Evolutionary conservation across 2,888 invertebrate species (phyloP), one percentile per base, ranked within the genome.

Genomic region (Mellilla xanthometata): DNA sequence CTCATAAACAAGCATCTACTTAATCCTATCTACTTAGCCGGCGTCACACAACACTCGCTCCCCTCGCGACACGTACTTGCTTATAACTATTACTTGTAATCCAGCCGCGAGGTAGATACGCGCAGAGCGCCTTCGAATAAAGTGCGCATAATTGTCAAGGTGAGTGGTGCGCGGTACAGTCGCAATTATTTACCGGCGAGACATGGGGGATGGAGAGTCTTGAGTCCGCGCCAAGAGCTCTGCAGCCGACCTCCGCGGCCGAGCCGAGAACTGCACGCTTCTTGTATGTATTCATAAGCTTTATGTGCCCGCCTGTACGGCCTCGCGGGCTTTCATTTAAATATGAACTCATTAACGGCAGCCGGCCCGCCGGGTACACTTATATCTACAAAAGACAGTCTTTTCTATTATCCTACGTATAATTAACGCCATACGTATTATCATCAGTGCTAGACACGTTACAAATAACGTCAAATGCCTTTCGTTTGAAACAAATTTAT

Each of bases 101-200:
- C 15, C 42, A 34, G 45, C 40, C 38, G n/a, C 2, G 3, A 50
- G 52, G 40, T 49, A 58, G 62, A 60, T 54, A 61, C 54, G 57
- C 51, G 63, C 60, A 61, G 56, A 70, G 72, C 57, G 62, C 68
- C 74, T 73, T 75, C 67, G 74, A 79, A 79, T 79, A 79, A 83
- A 85, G 79, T 80, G 77, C 77, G 75, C 68, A 69, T 85, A 85
- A 86, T 85, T 81, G 84, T 83, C 68, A 75, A 78, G 79, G 76
- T 71, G 73, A 77, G 77, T 76, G 72, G 69, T 69, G 71, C 65
- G 69, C 65, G 70, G 75, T 75, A 73, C 76, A 69, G 76, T 71
- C 68, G 81, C 80, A 84, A 85, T 86, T 85, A 83, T 82, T 83
- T 83, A 81, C 81, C 65, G 74, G 69, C 78, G 79, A 81, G 82